Percentiles rank a stretch among this genome's conserved stretches.
Conservation (phyloP, 2,797 vertebrate species). For the Microctenopoma lineatum region DNA sequence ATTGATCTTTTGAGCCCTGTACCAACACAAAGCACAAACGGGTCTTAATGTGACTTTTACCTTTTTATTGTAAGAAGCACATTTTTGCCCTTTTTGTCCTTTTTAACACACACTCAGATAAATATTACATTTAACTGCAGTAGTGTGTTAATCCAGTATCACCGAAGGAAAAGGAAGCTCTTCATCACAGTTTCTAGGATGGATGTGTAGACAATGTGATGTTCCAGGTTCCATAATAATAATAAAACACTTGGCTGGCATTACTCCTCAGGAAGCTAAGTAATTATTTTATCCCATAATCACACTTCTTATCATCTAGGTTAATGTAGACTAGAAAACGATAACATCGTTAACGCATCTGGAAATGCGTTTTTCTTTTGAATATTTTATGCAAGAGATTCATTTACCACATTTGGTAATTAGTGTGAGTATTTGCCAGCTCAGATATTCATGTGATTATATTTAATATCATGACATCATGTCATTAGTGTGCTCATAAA, state of each 20-base stretch:
- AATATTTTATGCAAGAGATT: conserved; percentile 38
- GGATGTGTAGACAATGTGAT: background rate
- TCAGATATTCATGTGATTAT: conserved; percentile 29
- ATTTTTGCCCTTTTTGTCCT: background rate
- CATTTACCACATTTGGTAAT: conserved; percentile 31
- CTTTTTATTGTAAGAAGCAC: background rate
- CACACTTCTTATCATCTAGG: conserved; percentile 7
- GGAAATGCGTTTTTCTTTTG: conserved; percentile 25
- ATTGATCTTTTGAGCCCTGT: conserved; percentile 2
- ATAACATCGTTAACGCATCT: conserved; percentile 36
- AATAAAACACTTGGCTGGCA: background rate
- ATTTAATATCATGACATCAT: conserved; percentile 28
- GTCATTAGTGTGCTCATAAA: conserved; percentile 26
- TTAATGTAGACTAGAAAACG: conserved; percentile 51
- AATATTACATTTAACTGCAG: background rate
- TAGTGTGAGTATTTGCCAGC: conserved; percentile 22
- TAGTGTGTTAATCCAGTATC: background rate
- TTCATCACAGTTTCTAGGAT: background rate
- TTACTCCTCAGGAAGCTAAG: background rate
- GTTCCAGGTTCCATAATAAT: background rate
- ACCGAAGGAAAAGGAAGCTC: background rate
- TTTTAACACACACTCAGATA: background rate
- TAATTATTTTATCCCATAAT: conserved; percentile 14
- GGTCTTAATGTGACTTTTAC: background rate
- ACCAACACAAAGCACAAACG: background rate